Base-by-base conservation (phyloP, 2,113 vertebrate species). In the Petrocephalus zakoni region DNA sequence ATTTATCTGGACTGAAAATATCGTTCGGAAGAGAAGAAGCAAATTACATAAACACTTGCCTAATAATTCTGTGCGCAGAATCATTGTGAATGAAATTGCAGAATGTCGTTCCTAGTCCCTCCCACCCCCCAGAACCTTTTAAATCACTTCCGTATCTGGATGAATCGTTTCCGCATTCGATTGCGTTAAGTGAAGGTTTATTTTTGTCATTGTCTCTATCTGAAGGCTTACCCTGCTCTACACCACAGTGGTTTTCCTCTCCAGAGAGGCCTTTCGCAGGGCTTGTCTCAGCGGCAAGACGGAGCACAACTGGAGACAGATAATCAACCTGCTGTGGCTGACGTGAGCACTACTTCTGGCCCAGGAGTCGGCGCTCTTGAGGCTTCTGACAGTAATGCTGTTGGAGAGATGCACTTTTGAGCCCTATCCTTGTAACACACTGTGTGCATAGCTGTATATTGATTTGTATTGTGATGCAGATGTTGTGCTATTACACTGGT, bases 181-280 rank as follows among this genome's bases (percentile, higher is more conserved):
- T 42, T 78, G 72, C 4, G 15, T 78, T 17, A 42, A 78, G 13
- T 78, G 34, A 78, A 29, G 61, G 5, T 42, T 78, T 29, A 19
- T 78, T 78, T 78, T 78, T 78, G 34, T 19, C 5, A 19, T 15
- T 88, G 0, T 90, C 19, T 89, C 25, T 90, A 9, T 90, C 64
- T 89, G 61, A 91, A 99, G 98, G 94, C 90, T 99, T n/a, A 97
- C 95, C 0, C 92, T 99, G 0, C 95, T 99, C 87, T 99, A 99
- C 92, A 97, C 98, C 0, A 99, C 98, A 2, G 90, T 97, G 84
- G 94, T 97, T 6, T 99, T 99, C 93, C 91, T 99, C 46, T 97
- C 98, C 90, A 96, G 98, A 93, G 98, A 99, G 89, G 98, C 98
- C 0, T 99, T 99, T 92, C 95, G 98, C 53, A 98, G 96, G 94